Evolutionary conservation across 2,113 vertebrate species (phyloP).

Genomic region (Tapirus terrestris): DNA sequence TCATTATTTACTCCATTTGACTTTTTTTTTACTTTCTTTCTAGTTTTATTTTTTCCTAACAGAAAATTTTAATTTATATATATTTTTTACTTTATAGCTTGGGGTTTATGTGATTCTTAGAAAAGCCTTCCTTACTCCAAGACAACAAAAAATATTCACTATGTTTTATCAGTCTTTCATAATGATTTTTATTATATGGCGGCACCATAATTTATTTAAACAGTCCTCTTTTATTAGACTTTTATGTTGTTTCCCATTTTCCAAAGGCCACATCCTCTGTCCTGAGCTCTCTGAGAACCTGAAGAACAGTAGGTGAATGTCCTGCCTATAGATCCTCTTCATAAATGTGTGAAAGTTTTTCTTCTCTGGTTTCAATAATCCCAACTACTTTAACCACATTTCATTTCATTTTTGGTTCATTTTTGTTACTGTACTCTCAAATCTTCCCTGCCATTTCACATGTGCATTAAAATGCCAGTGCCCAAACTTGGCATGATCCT

Average conservation of each 20-base stretch:
- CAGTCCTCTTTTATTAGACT: background rate
- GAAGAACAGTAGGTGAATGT: background rate
- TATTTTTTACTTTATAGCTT: background rate
- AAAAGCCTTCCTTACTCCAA: background rate
- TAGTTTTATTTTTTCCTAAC: background rate
- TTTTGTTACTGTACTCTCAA: slow-evolving; percentile 23
- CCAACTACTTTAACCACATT: background rate
- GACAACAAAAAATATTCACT: background rate
- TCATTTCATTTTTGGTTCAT: slow-evolving; percentile 5
- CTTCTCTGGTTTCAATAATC: slow-evolving; percentile 32
- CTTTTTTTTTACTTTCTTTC: slow-evolving; percentile 16
- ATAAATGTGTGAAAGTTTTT: slow-evolving; percentile 7
- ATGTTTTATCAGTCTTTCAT: background rate
- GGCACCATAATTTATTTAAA: background rate
- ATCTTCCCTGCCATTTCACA: background rate
- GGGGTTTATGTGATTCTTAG: background rate
- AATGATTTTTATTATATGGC: background rate
- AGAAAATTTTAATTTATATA: slow-evolving; percentile 1
- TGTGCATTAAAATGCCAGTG: slow-evolving; percentile 45
- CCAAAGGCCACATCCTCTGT: background rate
- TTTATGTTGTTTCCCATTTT: background rate
- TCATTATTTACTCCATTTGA: background rate
- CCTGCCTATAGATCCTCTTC: background rate
- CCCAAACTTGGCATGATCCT: slow-evolving; percentile 37
- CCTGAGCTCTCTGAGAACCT: background rate